phyloP scores from a whole-genome alignment of 2,797 vertebrate genomes.

The Carduelis carduelis region DNA sequence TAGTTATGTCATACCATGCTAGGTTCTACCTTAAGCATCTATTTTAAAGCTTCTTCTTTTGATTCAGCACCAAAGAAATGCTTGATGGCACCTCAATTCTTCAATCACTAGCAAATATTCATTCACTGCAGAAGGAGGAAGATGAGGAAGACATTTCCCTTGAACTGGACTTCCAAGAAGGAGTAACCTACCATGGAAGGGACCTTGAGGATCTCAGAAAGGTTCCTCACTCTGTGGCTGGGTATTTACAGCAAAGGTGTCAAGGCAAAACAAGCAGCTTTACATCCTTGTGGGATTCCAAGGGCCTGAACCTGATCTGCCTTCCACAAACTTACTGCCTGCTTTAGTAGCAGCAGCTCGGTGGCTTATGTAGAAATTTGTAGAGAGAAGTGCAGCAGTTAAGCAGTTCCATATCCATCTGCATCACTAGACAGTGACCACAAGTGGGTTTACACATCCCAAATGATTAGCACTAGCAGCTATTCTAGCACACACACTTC shows the following conservation, averaged over 20 bases:
- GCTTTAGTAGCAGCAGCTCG: neutral
- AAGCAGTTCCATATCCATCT: neutral
- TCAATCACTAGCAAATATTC: neutral
- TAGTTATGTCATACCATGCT: neutral
- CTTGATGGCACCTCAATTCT: neutral
- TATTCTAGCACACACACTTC: neutral
- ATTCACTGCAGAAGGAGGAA: neutral
- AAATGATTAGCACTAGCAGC: neutral
- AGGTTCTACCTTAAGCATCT: neutral
- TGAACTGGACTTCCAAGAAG: neutral
- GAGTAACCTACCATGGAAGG: neutral
- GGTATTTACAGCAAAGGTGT: neutral
- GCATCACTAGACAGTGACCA: neutral
- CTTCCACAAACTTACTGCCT: neutral
- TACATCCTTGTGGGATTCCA: neutral
- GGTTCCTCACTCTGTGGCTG: neutral
- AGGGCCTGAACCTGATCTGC: neutral
- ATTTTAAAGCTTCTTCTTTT: neutral
- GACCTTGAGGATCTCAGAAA: neutral
- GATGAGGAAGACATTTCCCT: neutral
- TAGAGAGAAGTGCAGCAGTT: neutral
- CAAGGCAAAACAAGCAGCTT: neutral
- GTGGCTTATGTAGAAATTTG: neutral
- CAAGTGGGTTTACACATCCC: neutral
- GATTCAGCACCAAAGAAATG: neutral